Evolutionary conservation across 1,140 invertebrate species (phyloP), one percentile per base, ranked within the genome.

Genomic region (Diachasma alloeum): DNA sequence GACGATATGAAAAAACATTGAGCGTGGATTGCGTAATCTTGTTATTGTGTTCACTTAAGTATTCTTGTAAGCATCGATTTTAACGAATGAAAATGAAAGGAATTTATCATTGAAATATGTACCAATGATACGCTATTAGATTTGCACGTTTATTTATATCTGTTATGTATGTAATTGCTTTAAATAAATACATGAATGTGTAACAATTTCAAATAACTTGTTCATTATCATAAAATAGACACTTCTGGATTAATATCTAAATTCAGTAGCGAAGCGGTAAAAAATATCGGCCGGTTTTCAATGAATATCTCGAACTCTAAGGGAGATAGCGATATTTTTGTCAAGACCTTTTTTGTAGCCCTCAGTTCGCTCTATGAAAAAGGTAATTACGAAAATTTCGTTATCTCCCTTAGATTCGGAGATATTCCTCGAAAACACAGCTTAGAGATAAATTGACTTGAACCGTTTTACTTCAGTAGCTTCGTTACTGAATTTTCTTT

Each of bases 101-200:
- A 77, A 53, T 72, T 46, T 68, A 72, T 70, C 26, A 71, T 70
- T 76, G 66, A 26, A 59, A 53, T 63, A 75, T 67, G 56, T 77
- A 78, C 69, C 69, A 79, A 74, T 80, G 73, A 82, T 80, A 80
- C 80, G 79, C 71, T 75, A 67, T 46, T 81, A 83, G 79, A 80
- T 78, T 81, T 53, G 83, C 67, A 78, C 76, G 80, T 85, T 81
- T 83, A 83, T 84, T 79, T 84, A 83, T 85, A 83, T 84, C 84
- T 83, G 66, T 80, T 81, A 80, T 80, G 72, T 84, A 84, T 85
- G 82, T 83, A 80, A 82, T 85, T 81, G 83, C 83, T 85, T 85
- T 79, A 82, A 85, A 85, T 85, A 85, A 85, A 85, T 80, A 82
- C 79, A 83, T 63, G 37, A 72, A 66, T 63, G 36, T 66, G 42